These are phyloP conservation scores for Cetonia aurata DNA, from an alignment of 2,888 invertebrate species.

Conservation along the genomic window DNA sequence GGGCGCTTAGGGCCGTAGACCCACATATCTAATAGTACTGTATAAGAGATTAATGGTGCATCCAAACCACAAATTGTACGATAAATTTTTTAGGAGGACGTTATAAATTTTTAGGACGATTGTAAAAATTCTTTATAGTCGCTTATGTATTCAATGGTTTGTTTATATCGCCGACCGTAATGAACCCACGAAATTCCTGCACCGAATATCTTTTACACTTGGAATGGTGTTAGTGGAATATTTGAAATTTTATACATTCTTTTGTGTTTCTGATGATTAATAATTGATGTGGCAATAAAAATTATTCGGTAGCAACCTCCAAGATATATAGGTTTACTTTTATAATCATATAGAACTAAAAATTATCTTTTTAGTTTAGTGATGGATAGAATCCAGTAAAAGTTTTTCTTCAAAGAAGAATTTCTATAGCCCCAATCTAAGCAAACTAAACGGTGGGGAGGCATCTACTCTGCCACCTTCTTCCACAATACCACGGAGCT, in stretches of 20 bases:
- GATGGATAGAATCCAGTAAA: too few species aligned
- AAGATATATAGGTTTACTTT: too few species aligned
- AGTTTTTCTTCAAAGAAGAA: too few species aligned
- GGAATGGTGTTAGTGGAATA: conserved; percentile 15
- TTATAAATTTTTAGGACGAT: conserved; percentile 9
- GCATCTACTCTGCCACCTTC: too few species aligned
- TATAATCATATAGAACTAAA: too few species aligned
- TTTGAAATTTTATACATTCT: conserved; percentile 21
- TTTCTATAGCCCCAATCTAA: too few species aligned
- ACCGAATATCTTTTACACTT: conserved; percentile 23
- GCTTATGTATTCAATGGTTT: conserved; percentile 16
- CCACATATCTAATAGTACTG: background rate
- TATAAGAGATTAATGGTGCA: conserved; percentile 1
- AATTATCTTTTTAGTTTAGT: too few species aligned
- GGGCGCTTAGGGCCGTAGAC: too few species aligned
- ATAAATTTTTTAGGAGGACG: conserved; percentile 20
- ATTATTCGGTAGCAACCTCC: too few species aligned
- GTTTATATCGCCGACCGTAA: conserved; percentile 15
- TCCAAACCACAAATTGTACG: conserved; percentile 12
- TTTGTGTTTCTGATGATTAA: background rate
- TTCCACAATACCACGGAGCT: too few species aligned
- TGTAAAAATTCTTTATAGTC: conserved; percentile 27
- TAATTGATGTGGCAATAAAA: background rate
- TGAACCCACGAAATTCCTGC: conserved; percentile 20
- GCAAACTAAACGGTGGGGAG: too few species aligned